phyloP scores from a whole-genome alignment of 35 echinoderm and acorn worm genomes.

The Ophiothrix spiculata region DNA sequence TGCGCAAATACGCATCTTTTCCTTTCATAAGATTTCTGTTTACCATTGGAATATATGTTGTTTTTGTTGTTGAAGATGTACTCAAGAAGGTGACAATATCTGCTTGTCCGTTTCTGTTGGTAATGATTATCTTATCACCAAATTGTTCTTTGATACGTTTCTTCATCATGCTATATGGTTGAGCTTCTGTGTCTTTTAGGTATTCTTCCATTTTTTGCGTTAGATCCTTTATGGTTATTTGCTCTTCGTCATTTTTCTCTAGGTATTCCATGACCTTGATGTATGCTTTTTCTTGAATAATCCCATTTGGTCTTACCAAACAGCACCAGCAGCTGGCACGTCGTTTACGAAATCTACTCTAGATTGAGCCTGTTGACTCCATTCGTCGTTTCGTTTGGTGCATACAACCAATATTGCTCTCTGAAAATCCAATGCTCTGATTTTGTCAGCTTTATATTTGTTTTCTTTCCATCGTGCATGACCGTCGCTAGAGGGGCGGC shows the following conservation, averaged over 20 bases:
- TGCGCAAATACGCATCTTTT: constrained; percentile 34
- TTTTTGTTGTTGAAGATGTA: constrained; percentile 15
- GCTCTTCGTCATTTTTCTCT: constrained; percentile 58
- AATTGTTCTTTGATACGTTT: constrained; percentile 23
- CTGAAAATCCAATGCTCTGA: too few relatives aligned
- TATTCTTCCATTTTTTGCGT: constrained; percentile 28
- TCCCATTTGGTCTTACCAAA: constrained; percentile 29
- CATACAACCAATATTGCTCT: too few relatives aligned
- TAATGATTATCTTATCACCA: constrained; percentile 49
- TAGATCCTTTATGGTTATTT: constrained; percentile 39
- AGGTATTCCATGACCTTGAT: constrained; percentile 22
- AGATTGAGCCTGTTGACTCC: too few relatives aligned
- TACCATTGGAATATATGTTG: constrained; percentile 52
- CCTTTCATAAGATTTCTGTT: constrained; percentile 14
- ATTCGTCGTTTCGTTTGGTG: too few relatives aligned
- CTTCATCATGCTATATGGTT: constrained; percentile 40
- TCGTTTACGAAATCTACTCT: too few relatives aligned
- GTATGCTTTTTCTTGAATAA: constrained; percentile 12
- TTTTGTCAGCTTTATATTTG: too few relatives aligned
- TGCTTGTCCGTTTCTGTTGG: constrained; percentile 50
- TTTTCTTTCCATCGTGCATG: too few relatives aligned
- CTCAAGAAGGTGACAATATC: constrained; percentile 41
- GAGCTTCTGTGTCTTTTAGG: neutral
- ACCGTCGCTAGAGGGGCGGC: too few relatives aligned
- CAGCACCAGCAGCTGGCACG: too few relatives aligned